These are phyloP conservation scores for Leptinotarsa haldemani DNA, from an alignment of 2,888 invertebrate species.

Conservation along the genomic window DNA sequence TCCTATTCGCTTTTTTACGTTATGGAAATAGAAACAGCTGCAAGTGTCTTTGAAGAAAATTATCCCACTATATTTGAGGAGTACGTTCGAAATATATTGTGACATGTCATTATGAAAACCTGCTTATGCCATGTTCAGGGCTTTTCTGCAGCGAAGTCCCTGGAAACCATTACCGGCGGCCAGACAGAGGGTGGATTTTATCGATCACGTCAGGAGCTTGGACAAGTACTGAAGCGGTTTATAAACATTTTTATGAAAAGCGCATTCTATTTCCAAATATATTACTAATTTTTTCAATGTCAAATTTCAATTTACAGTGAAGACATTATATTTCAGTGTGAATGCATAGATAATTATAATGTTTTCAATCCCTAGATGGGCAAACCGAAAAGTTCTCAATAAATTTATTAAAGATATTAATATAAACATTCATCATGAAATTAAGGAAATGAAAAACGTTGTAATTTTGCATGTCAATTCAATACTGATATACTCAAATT, in stretches of 20 bases:
- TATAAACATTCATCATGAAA: too few species aligned
- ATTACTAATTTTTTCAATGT: too few species aligned
- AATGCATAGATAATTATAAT: too few species aligned
- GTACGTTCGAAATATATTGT: background rate
- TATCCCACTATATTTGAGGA: background rate
- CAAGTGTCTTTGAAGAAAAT: background rate
- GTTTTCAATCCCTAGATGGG: too few species aligned
- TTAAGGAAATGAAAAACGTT: too few species aligned
- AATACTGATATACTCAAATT: too few species aligned
- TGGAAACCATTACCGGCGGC: constrained; percentile 1
- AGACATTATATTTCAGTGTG: too few species aligned
- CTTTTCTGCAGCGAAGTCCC: background rate
- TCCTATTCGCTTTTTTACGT: background rate
- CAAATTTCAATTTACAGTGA: too few species aligned
- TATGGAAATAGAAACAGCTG: constrained; percentile 8
- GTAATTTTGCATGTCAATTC: too few species aligned
- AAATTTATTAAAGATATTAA: too few species aligned
- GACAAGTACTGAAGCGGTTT: background rate
- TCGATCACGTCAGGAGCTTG: background rate
- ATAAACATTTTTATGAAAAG: background rate
- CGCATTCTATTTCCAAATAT: too few species aligned
- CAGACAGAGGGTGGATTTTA: constrained; percentile 4
- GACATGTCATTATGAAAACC: background rate
- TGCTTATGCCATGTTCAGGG: background rate
- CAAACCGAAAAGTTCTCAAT: too few species aligned